Base-by-base conservation (phyloP, 2,888 invertebrate species). In the Boloria selene region DNA sequence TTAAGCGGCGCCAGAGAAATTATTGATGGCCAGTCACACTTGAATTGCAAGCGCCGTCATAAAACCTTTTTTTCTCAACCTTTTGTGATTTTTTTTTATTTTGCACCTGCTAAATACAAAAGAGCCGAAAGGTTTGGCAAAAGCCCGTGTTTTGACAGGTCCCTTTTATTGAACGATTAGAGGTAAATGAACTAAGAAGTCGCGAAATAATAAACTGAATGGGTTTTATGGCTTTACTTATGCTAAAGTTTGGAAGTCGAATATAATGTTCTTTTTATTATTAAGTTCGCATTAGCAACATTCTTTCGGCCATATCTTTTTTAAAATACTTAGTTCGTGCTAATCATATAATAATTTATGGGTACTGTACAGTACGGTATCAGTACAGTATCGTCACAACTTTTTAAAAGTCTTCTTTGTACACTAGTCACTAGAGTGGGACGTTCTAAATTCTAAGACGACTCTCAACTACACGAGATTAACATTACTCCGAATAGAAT, bases 61-160 rank as follows among this genome's bases (percentile, higher is more conserved):
- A 88, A 86, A 64, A 64, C 58, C 64, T 58, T 64, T 58, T 59
- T 38, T 56, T 56, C 55, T 44, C 22, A 56, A 56, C 44, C 55
- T 56, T 56, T 56, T n/a, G 31, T 42, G 16, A 38, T 87, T 86
- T 85, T 84, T 76, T 76, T 73, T 68, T 75, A 75, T 82, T 83
- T 79, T 80, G 84, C 90, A 90, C 88, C 90, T 90, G 91, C 88
- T 77, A 82, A 80, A 73, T 70, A 77, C 75, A 78, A 82, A 82
- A 81, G 81, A 26, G 22, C 71, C 63, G 66, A 79, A 72, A 71
- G 74, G 77, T 78, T 79, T 80, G 81, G 55, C 55, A 56, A 77
- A 78, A 77, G 75, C 66, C 69, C 58, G 75, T 90, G 85, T 90
- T 90, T 90, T 90, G 90, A 90, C 91, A 90, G 88, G 86, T 49